Conservation (phyloP, 2,113 vertebrate genomes). For the Arvicanthis niloticus region DNA sequence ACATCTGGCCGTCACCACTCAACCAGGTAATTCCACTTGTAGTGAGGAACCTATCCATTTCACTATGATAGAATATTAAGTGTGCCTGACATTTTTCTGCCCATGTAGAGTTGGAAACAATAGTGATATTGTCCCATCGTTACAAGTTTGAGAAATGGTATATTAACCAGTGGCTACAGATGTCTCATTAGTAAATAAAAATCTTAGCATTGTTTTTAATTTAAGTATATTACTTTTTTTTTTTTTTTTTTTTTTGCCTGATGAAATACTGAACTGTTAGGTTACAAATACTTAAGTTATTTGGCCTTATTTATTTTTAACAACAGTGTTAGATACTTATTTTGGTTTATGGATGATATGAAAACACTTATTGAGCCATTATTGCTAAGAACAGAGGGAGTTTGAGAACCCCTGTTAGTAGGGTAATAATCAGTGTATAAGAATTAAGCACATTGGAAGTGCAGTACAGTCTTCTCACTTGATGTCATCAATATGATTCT, state of each 20-base stretch:
- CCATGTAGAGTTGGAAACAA: not conserved
- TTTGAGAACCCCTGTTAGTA: not conserved
- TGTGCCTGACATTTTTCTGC: not conserved
- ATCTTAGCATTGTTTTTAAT: not conserved
- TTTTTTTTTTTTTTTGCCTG: not conserved
- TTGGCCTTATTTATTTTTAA: not conserved
- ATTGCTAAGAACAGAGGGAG: not conserved
- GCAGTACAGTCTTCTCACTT: not conserved
- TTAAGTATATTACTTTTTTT: not conserved
- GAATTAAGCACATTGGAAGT: not conserved
- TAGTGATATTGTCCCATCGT: not conserved
- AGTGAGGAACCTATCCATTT: not conserved
- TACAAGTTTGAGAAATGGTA: slow-evolving; percentile 7
- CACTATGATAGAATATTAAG: not conserved
- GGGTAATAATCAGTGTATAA: not conserved
- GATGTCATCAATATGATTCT: not conserved
- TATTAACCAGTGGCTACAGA: not conserved
- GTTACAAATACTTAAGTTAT: not conserved
- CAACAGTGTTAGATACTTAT: not conserved
- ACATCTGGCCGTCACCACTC: not conserved
- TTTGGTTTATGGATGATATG: not conserved
- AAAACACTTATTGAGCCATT: not conserved
- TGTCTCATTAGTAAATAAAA: not conserved
- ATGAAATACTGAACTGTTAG: not conserved
- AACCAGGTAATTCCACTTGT: not conserved